Evolutionary conservation across 2,113 vertebrate species (phyloP), one percentile per base, ranked within the genome.

Genomic region (Esox niger): DNA sequence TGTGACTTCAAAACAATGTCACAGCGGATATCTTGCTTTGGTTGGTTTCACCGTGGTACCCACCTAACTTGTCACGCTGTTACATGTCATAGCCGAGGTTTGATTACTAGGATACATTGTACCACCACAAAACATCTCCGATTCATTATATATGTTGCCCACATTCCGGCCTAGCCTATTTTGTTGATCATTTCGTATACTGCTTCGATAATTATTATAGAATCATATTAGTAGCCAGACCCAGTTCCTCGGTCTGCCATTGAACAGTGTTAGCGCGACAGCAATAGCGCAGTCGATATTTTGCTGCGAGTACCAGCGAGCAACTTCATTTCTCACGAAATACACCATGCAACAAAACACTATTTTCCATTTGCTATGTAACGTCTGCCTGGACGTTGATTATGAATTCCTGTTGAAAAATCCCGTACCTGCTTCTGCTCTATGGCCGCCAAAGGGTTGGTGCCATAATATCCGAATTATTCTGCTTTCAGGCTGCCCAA

Each of bases 381-480:
- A 25, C 1, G 49, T 54, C 2, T n/a, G 0, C 32, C 8, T 60
- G 27, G 29, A 31, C 29, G 32, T 29, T 30, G 7, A 30, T 31
- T 7, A 15, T 23, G 11, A 57, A 61, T 35, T n/a, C 30, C 7
- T 13, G 32, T n/a, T 33, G 32, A 11, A 35, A 33, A 33, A 61
- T 61, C 9, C 21, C 59, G 21, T 61, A 61, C 59, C 59, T 61
- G 31, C 32, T 61, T 6, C 21, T 17, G 26, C 20, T 61, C 59
- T 61, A 61, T 61, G 32, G 59, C 59, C 59, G 32, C 30, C 59
- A 33, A 8, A 20, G 31, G 30, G 15, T 31, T 61, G 59, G 8
- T 61, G 20, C 59, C 59, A 61, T 61, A 61, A 61, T 61, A 61
- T 59, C 20, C 57, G 2, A 35, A 21, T 20, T 61, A 33, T n/a